phyloP scores from a whole-genome alignment of 92 coral and sea anemone genomes.

The Parazoanthus darwini region DNA sequence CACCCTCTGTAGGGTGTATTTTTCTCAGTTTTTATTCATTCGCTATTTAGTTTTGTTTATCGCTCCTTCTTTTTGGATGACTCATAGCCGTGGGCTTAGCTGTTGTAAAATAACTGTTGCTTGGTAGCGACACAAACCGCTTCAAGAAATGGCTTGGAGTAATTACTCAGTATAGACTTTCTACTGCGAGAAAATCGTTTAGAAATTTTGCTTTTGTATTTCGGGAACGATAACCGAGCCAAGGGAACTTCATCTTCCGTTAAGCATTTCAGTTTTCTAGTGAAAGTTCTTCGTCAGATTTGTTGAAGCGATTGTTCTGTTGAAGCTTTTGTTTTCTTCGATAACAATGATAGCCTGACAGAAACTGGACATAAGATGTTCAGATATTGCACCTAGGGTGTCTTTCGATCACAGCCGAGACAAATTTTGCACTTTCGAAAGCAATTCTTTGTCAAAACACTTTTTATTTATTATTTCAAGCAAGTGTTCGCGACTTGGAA shows the following conservation, averaged over 20 bases:
- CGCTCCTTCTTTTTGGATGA: neutral
- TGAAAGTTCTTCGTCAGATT: neutral
- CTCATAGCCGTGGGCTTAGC: neutral
- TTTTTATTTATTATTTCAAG: neutral
- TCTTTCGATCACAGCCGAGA: conserved; percentile 4
- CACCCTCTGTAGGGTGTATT: neutral
- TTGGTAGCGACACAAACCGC: neutral
- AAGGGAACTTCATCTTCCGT: neutral
- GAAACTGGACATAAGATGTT: neutral
- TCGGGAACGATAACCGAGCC: neutral
- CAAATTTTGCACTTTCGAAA: conserved; percentile 19
- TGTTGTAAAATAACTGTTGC: neutral
- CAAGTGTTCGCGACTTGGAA: neutral
- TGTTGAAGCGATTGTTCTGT: conserved; percentile 23
- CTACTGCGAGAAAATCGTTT: neutral
- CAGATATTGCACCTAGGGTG: neutral
- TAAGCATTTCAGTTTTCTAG: neutral
- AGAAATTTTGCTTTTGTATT: neutral
- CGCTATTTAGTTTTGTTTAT: neutral
- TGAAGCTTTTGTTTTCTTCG: conserved; percentile 2
- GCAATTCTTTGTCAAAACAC: conserved; percentile 15
- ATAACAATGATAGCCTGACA: neutral
- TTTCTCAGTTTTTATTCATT: neutral
- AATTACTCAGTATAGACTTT: neutral
- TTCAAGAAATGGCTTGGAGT: neutral